phyloP scores from a whole-genome alignment of 2,888 invertebrate species.

The Papilio elwesi region DNA sequence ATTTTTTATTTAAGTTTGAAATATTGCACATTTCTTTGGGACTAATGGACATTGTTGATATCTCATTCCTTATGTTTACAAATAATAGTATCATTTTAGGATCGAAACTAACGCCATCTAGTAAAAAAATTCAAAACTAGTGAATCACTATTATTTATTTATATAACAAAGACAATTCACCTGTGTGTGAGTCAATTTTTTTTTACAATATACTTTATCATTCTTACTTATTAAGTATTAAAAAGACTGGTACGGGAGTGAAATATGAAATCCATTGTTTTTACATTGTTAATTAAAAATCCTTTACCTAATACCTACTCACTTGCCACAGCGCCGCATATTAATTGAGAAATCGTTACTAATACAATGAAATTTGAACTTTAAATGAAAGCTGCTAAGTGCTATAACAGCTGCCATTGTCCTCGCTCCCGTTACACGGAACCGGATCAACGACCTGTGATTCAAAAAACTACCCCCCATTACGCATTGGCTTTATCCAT shows the following conservation, averaged over 20 bases:
- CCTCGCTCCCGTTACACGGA: conserved; percentile 56
- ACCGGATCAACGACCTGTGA: conserved; percentile 67
- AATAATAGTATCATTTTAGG: too few species aligned
- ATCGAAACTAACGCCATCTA: background rate
- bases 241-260: too few species aligned
- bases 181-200: too few species aligned
- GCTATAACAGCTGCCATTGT: conserved; percentile 41
- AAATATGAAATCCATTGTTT: background rate
- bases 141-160: too few species aligned
- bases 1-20: too few species aligned
- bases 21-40: too few species aligned
- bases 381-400: conserved; percentile 35
- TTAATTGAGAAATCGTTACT: conserved; percentile 11
- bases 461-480: conserved; percentile 68
- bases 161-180: too few species aligned
- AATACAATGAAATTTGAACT: conserved; percentile 43
- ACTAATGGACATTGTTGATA: too few species aligned
- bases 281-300: background rate
- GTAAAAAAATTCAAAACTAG: too few species aligned
- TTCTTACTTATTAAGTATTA: background rate
- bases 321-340: conserved; percentile 3
- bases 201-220: background rate
- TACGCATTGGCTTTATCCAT: conserved; percentile 61
- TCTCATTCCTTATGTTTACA: too few species aligned
- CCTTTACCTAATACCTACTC: background rate